Conservation (phyloP, 2,888 invertebrate genomes). For the Scaptomyza flava region DNA sequence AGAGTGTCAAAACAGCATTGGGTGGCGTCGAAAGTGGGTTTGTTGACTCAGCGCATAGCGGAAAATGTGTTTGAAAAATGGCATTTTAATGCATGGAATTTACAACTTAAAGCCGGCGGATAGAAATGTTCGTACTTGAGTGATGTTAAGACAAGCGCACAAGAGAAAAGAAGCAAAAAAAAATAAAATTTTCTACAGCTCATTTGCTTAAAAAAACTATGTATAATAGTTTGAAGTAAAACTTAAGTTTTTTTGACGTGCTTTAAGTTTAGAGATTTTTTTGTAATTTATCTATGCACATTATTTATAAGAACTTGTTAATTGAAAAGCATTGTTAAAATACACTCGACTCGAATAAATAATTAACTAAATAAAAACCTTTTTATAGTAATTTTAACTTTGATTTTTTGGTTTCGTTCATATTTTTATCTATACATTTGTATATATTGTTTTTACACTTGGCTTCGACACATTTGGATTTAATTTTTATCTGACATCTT, state of each 20-base stretch:
- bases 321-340: too few relatives aligned
- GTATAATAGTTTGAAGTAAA: neutral
- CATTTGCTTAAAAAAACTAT: neutral
- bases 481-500: slow-evolving; percentile 59
- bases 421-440: too few relatives aligned
- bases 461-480: slow-evolving; percentile 40
- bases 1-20: slow-evolving; percentile 51
- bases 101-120: slow-evolving; percentile 8
- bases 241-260: neutral
- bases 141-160: neutral
- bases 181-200: neutral
- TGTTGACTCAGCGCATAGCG: slow-evolving; percentile 28
- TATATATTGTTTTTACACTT: neutral
- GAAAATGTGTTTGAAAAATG: slow-evolving; percentile 46
- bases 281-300: too few relatives aligned
- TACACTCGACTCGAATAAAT: too few relatives aligned
- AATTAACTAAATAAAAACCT: too few relatives aligned
- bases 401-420: too few relatives aligned
- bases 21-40: slow-evolving; percentile 42
- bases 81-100: slow-evolving; percentile 44
- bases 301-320: too few relatives aligned
- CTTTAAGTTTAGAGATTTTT: neutral
- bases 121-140: neutral
- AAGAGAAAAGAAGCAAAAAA: neutral
- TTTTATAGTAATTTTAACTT: too few relatives aligned